Evolutionary conservation across 2,113 vertebrate genomes (phyloP).

Genomic region (Spea bombifrons): DNA sequence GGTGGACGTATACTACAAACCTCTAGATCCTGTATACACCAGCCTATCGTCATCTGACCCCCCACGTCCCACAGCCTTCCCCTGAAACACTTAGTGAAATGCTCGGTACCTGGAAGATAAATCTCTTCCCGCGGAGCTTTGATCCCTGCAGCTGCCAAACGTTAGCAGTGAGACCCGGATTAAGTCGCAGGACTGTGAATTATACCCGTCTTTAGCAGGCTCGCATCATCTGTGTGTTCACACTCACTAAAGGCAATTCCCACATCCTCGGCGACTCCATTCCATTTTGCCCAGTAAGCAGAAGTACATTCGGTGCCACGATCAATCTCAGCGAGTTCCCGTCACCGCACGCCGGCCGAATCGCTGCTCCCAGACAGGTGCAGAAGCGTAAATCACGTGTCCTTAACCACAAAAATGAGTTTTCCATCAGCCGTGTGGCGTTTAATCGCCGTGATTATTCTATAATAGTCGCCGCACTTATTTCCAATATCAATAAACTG

Average conservation of each 20-base stretch:
- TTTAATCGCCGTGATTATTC: too few species aligned
- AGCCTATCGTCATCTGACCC: too few species aligned
- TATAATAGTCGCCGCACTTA: too few species aligned
- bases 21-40: too few species aligned
- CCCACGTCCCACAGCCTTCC: neutral
- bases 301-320: conserved; percentile 1
- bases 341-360: neutral
- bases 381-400: too few species aligned
- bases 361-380: conserved; percentile 1
- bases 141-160: conserved; percentile 9
- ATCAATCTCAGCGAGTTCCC: conserved; percentile 28
- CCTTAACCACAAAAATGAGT: too few species aligned
- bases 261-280: conserved; percentile 27
- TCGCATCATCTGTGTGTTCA: conserved; percentile 16
- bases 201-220: neutral
- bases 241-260: conserved; percentile 19
- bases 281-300: conserved; percentile 28
- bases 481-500: too few species aligned
- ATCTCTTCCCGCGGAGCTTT: too few species aligned
- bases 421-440: too few species aligned
- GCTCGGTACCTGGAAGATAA: too few species aligned
- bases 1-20: too few species aligned
- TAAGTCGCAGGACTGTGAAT: conserved; percentile 17
- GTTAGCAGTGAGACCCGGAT: neutral
- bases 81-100: neutral